Conservation (phyloP, 2,797 vertebrate genomes). For the Typhlichthys subterraneus region DNA sequence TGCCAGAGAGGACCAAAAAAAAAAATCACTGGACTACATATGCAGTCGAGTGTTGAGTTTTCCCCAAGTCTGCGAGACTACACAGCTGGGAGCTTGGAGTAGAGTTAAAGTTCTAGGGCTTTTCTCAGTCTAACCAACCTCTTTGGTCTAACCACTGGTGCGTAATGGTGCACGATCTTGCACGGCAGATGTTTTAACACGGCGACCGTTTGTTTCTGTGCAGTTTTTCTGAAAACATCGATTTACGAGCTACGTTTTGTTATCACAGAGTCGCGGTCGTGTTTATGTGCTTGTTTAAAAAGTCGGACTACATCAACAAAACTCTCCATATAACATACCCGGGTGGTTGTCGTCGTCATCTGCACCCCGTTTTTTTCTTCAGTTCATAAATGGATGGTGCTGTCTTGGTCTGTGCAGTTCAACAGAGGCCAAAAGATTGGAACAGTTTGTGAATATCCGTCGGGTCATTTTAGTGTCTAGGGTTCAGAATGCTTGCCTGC, state of each 20-base stretch:
- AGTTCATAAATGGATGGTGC: slow-evolving; percentile 76
- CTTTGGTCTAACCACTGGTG: slow-evolving; percentile 51
- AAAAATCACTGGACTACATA: slow-evolving; percentile 17
- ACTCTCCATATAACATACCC: slow-evolving; percentile 63
- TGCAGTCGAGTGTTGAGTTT: slow-evolving; percentile 7
- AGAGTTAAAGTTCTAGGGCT: slow-evolving; percentile 30
- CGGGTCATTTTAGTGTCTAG: slow-evolving; percentile 59
- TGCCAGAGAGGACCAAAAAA: not conserved
- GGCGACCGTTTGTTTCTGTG: slow-evolving; percentile 62
- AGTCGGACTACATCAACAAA: slow-evolving; percentile 55
- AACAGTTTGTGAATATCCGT: slow-evolving; percentile 69
- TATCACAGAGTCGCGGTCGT: not conserved
- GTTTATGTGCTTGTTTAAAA: not conserved
- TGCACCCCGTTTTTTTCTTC: slow-evolving; percentile 61
- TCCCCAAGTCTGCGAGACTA: slow-evolving; percentile 20
- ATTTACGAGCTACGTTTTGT: slow-evolving; percentile 21
- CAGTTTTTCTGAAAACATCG: slow-evolving; percentile 50
- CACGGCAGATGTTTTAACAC: slow-evolving; percentile 69
- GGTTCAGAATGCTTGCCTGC: slow-evolving; percentile 64
- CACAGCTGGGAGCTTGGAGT: not conserved
- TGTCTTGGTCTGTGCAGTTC: slow-evolving; percentile 73
- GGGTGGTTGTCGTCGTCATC: slow-evolving; percentile 77
- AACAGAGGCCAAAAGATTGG: slow-evolving; percentile 75
- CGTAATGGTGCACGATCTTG: slow-evolving; percentile 68
- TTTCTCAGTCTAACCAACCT: not conserved